Evolutionary conservation across 2,113 vertebrate species (phyloP).

Genomic region (Scalopus aquaticus): DNA sequence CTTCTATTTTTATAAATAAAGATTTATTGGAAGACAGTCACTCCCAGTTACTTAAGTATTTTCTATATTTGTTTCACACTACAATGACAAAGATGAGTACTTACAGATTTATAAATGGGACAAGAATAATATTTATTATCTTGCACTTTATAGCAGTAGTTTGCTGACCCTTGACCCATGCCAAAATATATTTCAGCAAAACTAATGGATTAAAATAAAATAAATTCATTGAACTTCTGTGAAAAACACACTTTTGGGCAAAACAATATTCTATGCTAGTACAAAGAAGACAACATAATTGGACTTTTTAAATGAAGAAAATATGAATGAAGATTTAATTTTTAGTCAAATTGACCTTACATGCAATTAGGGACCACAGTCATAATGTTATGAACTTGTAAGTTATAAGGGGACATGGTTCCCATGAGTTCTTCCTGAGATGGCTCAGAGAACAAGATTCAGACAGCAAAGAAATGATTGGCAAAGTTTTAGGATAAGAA

Average conservation of each 20-base stretch:
- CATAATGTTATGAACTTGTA: background rate
- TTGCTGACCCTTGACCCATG: background rate
- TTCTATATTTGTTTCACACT: background rate
- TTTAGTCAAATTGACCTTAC: background rate
- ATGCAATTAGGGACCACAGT: background rate
- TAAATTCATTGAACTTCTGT: background rate
- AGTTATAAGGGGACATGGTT: background rate
- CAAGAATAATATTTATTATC: background rate
- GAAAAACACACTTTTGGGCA: background rate
- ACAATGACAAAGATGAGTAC: background rate
- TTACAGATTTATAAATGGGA: background rate
- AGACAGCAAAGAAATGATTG: background rate
- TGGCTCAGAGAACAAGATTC: background rate
- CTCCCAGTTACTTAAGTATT: background rate
- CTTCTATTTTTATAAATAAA: too few species aligned
- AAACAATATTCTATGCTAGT: too few species aligned
- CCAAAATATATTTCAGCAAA: background rate
- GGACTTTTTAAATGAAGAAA: background rate
- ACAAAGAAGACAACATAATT: too few species aligned
- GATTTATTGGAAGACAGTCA: too few species aligned
- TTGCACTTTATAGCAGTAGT: background rate
- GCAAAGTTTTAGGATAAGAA: background rate
- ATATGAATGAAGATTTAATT: background rate
- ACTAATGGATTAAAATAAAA: background rate
- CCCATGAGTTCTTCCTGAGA: background rate